A percentile compares a stretch with the other conserved stretches of the same genome.
These are phyloP conservation scores for Arbacia lixula DNA, from an alignment of 53 echinoderm and acorn worm genomes.

Conservation along the genomic window DNA sequence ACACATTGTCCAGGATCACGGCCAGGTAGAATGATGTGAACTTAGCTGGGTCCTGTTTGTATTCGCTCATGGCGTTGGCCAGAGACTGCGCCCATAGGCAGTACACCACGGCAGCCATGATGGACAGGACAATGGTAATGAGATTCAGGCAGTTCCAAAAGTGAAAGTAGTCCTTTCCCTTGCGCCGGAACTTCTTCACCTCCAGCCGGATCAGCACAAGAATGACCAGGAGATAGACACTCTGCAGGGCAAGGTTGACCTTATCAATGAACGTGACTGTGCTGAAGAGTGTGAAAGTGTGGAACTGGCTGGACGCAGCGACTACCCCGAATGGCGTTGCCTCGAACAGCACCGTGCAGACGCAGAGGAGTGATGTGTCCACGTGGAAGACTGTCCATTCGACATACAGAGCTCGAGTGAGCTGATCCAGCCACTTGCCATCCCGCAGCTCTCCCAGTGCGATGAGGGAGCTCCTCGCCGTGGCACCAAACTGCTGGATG, in stretches of 20 bases:
- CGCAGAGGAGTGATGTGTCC: slow-evolving; percentile 75
- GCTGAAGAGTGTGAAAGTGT: slow-evolving; percentile 63
- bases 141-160: slow-evolving; percentile 80
- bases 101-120: slow-evolving; percentile 66
- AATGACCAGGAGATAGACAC: slow-evolving; percentile 70
- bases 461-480: slow-evolving; percentile 19
- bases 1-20: slow-evolving; percentile 59
- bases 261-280: slow-evolving; percentile 60
- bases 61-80: slow-evolving; percentile 28
- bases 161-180: slow-evolving; percentile 65
- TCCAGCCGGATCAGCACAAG: slow-evolving; percentile 71
- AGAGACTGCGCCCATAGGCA: slow-evolving; percentile 53
- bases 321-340: slow-evolving; percentile 49
- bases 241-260: slow-evolving; percentile 75
- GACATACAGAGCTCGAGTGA: slow-evolving; percentile 74
- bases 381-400: slow-evolving; percentile 91
- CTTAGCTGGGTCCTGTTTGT: slow-evolving; percentile 17
- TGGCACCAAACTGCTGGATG: slow-evolving; percentile 58
- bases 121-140: slow-evolving; percentile 61
- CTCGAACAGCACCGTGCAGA: slow-evolving; percentile 74
- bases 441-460: slow-evolving; percentile 28
- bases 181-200: slow-evolving; percentile 53
- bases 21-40: slow-evolving; percentile 71
- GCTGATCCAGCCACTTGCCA: slow-evolving; percentile 67
- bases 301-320: slow-evolving; percentile 57